Conservation (phyloP, 2,113 vertebrate species). For the Amazona guildingii region DNA sequence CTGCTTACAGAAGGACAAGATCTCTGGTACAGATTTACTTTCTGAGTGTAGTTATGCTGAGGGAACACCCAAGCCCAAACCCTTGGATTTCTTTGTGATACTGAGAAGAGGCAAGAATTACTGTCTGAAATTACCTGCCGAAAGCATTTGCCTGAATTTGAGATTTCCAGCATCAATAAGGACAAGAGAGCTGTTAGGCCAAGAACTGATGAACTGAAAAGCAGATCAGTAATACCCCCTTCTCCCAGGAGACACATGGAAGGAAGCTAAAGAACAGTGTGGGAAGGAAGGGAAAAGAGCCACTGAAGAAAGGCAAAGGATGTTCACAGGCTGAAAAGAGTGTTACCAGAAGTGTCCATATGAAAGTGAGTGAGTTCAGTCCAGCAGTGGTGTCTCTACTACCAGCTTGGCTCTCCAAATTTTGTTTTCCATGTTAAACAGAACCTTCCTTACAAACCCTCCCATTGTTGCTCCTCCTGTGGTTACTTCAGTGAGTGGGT, state of each 20-base stretch:
- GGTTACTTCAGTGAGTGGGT: background rate
- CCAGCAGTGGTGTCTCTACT: background rate
- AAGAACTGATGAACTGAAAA: background rate
- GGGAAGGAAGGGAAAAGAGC: background rate
- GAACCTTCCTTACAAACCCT: background rate
- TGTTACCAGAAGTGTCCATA: background rate
- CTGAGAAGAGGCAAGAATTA: background rate
- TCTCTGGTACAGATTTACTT: background rate
- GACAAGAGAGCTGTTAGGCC: background rate
- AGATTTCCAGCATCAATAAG: background rate
- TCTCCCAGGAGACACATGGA: background rate
- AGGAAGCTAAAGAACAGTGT: background rate
- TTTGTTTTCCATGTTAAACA: background rate
- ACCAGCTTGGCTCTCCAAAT: background rate
- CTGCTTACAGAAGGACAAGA: background rate
- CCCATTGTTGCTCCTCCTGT: background rate
- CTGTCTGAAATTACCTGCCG: background rate
- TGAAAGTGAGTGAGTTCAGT: background rate
- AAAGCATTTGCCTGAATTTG: background rate
- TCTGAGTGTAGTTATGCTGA: accelerated
- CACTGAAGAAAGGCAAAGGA: background rate
- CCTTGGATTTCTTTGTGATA: background rate
- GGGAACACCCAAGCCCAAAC: background rate
- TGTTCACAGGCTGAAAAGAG: background rate
- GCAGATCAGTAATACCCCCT: background rate